Evolutionary conservation across 2,113 vertebrate species (phyloP), one percentile per base, ranked within the genome.

Genomic region (Dendropsophus ebraccatus): DNA sequence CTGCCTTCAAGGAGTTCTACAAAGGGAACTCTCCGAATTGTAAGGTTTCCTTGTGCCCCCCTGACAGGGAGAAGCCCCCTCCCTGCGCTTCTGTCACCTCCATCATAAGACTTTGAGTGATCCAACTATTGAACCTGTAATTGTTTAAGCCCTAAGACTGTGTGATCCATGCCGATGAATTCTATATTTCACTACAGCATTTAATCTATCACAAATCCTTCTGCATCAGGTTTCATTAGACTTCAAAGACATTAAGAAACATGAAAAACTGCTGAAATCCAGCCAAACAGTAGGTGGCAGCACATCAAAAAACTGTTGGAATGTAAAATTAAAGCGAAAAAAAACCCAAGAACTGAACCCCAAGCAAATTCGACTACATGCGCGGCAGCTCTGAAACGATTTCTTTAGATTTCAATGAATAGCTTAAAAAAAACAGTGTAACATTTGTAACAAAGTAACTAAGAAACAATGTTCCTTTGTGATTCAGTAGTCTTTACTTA

Each of bases 141-240:
- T 72, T 73, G 37, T 45, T 47, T 56, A 73, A 73, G 73, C 77
- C n/a, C 77, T 62, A 54, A 81, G 67, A n/a, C 77, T 58, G 17
- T 80, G 41, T 86, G 49, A 70, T 86, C 45, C 49, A 72, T 72
- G 35, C 81, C 65, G 73, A 81, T 72, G 62, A 73, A 73, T 58
- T 58, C 35, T 86, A 17, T 77, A 70, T 73, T 47, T 56, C 75
- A 72, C 50, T 23, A 56, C 45, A 79, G 84, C 30, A 58, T 86
- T 80, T 86, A 86, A 80, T 49, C 50, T 80, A 81, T 47, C 62
- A 56, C 32, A 86, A 86, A 81, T 72, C 84, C 76, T 86, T 81
- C 21, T 70, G 52, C 25, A 73, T 81, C 60, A 81, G n/a, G 37
- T 58, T 81, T 86, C 37, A 73, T 62, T 81, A 81, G 69, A 81